phyloP scores from a whole-genome alignment of 2,797 vertebrate species.

The Hippoglossus hippoglossus region DNA sequence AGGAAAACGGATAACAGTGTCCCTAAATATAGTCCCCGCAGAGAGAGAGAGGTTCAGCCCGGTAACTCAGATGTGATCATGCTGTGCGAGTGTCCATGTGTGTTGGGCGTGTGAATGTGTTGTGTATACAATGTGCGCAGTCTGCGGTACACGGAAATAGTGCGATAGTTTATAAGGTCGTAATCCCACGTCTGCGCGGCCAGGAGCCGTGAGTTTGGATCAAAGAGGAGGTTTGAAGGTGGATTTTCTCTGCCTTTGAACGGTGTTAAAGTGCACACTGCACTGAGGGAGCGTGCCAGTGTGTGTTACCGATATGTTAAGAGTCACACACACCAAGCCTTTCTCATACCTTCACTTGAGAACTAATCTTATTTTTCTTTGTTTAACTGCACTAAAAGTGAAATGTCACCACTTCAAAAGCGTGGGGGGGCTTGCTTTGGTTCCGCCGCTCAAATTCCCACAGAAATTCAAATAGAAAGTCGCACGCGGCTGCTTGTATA shows the following conservation, averaged over 20 bases:
- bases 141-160: conserved; percentile 51
- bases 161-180: conserved; percentile 42
- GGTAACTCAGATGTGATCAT: conserved; percentile 44
- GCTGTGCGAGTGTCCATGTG: conserved; percentile 35
- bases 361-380: conserved; percentile 7
- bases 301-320: conserved; percentile 28
- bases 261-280: conserved; percentile 36
- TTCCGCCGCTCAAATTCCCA: neutral
- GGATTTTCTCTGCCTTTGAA: conserved; percentile 69
- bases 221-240: conserved; percentile 61
- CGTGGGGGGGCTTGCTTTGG: neutral
- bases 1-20: conserved; percentile 43
- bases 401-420: conserved; percentile 9
- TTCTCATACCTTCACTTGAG: conserved; percentile 22
- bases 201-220: conserved; percentile 48
- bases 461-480: neutral
- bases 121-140: conserved; percentile 16
- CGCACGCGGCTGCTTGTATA: neutral
- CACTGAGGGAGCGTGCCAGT: conserved; percentile 15
- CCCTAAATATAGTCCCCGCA: conserved; percentile 58
- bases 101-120: conserved; percentile 29
- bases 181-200: conserved; percentile 52
- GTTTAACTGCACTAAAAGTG: conserved; percentile 1
- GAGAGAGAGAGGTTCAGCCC: conserved; percentile 30
- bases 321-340: conserved; percentile 18